Base-by-base conservation (phyloP, 1,140 invertebrate genomes). In the Drosophila biarmipes region DNA sequence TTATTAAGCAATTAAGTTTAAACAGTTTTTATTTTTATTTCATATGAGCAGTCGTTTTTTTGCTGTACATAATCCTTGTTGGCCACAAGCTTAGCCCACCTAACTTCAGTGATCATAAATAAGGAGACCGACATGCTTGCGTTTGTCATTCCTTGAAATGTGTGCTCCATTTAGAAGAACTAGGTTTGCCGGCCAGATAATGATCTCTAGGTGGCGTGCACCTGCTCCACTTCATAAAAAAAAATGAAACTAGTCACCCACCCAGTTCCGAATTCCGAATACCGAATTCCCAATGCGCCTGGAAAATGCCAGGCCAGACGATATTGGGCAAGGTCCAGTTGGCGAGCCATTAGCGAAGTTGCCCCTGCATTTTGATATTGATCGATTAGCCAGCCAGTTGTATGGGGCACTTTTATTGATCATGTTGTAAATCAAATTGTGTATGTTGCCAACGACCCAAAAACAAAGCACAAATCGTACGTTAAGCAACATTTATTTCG, bases 301-400 rank as follows among this genome's bases (percentile, higher is more conserved):
- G 35, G 73, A 58, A 64, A 53, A 66, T 45, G 45, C 58, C 58
- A 81, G 29, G 45, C 58, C 58, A 81, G 29, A 73, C 71, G 64
- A 46, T 78, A 72, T 87, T 87, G 84, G 58, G 82, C 82, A 87
- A 87, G 82, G 82, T 87, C 78, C 84, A 87, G 74, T 86, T 77
- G 45, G 71, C 75, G 40, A 54, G 53, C 51, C 69, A 54, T 74
- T 74, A 74, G 71, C 71, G 37, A 74, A 64, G 72, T 74, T 53
- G 61, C 73, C 62, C 72, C 73, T 76, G 72, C 53, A 67, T 76
- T 76, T 76, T 59, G 73, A 76, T 76, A 76, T 77, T 78, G 81
- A 78, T 81, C 74, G 81, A 85, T 86, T 86, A 66, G 64, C 46
- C 57, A 31, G 52, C 37, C 21, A 56, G 51, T 43, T 76, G 56